phyloP scores from a whole-genome alignment of 2,888 invertebrate species.

The Omphaloscelis lunosa region DNA sequence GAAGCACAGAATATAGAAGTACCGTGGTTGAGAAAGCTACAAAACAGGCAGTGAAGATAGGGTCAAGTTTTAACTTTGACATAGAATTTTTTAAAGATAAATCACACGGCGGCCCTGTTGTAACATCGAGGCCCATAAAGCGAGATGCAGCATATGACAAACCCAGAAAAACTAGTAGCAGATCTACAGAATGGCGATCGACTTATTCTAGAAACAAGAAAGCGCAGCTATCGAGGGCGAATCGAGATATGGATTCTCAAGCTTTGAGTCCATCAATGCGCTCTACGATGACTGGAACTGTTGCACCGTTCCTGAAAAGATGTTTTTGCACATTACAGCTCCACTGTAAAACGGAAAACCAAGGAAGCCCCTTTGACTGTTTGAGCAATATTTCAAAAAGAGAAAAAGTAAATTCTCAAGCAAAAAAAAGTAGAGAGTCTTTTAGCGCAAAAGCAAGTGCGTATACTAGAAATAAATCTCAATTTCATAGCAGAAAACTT shows the following conservation, averaged over 20 bases:
- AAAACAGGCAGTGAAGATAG: slow-evolving; percentile 69
- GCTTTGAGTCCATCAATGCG: slow-evolving; percentile 52
- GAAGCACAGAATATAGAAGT: slow-evolving; percentile 16
- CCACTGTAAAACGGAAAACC: slow-evolving; percentile 40
- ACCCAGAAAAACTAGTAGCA: slow-evolving; percentile 35
- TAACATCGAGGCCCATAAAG: slow-evolving; percentile 21
- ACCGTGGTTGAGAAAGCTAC: slow-evolving; percentile 26
- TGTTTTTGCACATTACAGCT: slow-evolving; percentile 76
- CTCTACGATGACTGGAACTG: slow-evolving; percentile 57
- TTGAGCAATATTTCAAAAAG: slow-evolving; percentile 34
- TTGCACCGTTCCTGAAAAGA: slow-evolving; percentile 67
- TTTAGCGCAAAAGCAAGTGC: slow-evolving; percentile 8
- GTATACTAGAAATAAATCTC: slow-evolving; percentile 3
- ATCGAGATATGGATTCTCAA: slow-evolving; percentile 64
- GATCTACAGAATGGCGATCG: slow-evolving; percentile 28
- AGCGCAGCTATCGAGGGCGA: slow-evolving; percentile 42
- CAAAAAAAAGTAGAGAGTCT: slow-evolving; percentile 6
- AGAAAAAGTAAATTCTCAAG: slow-evolving; percentile 33
- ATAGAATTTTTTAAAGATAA: slow-evolving; percentile 72
- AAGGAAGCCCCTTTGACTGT: slow-evolving; percentile 27
- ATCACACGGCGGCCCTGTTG: slow-evolving; percentile 17
- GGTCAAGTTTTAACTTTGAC: slow-evolving; percentile 72
- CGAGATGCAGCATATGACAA: slow-evolving; percentile 21
- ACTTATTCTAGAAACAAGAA: slow-evolving; percentile 36
- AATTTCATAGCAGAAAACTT: slow-evolving; percentile 27